Conservation (phyloP, 2,113 vertebrate genomes). For the Sylvicapra grimmia region DNA sequence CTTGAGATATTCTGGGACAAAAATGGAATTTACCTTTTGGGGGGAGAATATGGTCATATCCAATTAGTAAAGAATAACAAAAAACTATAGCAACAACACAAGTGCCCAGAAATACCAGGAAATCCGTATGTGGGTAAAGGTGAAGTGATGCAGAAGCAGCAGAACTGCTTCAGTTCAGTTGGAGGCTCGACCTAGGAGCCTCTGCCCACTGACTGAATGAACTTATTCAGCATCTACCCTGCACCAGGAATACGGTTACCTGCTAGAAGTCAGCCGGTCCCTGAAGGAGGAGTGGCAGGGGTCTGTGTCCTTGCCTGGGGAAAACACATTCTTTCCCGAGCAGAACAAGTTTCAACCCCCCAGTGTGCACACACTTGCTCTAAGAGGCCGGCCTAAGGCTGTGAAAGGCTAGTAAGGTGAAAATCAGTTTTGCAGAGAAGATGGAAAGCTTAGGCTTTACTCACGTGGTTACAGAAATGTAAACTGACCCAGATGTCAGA, state of each 20-base stretch:
- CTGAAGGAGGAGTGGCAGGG: neutral
- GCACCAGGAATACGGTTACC: neutral
- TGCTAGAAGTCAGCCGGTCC: neutral
- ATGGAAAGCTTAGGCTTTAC: neutral
- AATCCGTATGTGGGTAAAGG: neutral
- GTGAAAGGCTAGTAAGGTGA: neutral
- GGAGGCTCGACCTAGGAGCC: neutral
- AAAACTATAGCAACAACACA: neutral
- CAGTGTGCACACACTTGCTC: neutral
- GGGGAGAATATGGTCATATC: neutral
- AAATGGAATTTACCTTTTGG: neutral
- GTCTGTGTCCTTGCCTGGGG: neutral
- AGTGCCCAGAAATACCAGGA: neutral
- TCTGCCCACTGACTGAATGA: neutral
- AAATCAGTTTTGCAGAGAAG: neutral
- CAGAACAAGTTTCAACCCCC: neutral
- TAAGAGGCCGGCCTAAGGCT: neutral
- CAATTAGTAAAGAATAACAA: neutral
- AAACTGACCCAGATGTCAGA: neutral
- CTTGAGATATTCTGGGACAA: neutral
- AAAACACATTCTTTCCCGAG: neutral
- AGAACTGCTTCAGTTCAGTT: neutral
- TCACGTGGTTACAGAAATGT: neutral
- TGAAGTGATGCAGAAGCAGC: neutral
- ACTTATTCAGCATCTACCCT: neutral